Percentiles rank a stretch among this genome's conserved stretches.
Conservation (phyloP, 2,113 vertebrate genomes). For the Melanerpes aurifrons region DNA sequence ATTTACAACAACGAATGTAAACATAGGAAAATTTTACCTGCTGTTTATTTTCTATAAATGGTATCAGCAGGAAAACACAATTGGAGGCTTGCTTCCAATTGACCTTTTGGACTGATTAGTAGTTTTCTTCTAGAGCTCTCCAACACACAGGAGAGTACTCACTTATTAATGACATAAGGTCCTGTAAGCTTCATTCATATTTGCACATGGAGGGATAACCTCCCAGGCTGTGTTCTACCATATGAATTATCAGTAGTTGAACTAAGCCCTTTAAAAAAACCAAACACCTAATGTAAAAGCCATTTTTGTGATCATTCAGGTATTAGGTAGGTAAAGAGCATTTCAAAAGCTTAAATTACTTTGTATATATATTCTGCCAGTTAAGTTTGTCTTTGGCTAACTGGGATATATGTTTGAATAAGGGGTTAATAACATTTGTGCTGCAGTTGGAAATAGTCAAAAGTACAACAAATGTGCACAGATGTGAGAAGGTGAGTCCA, state of each 20-base stretch:
- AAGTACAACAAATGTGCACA: constrained; percentile 15
- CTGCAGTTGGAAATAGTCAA: background rate
- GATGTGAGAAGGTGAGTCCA: constrained; percentile 18
- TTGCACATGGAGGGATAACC: background rate
- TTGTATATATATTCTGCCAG: background rate
- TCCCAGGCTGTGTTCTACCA: background rate
- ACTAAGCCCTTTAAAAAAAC: background rate
- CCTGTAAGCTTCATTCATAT: background rate
- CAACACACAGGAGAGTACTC: background rate
- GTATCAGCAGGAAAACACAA: background rate
- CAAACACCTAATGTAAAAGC: background rate
- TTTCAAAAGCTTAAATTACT: background rate
- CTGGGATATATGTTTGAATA: background rate
- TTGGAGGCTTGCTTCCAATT: background rate
- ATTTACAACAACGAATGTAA: background rate
- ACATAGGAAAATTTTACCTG: background rate
- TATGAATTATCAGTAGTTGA: background rate
- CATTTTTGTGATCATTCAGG: background rate
- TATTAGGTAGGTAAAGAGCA: background rate
- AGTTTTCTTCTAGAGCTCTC: background rate
- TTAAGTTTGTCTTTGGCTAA: background rate
- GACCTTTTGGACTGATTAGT: background rate
- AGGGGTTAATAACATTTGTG: constrained; percentile 20
- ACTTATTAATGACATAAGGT: background rate
- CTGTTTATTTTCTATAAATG: background rate